phyloP scores from a whole-genome alignment of 1,140 invertebrate genomes.

The Heliothis virescens region DNA sequence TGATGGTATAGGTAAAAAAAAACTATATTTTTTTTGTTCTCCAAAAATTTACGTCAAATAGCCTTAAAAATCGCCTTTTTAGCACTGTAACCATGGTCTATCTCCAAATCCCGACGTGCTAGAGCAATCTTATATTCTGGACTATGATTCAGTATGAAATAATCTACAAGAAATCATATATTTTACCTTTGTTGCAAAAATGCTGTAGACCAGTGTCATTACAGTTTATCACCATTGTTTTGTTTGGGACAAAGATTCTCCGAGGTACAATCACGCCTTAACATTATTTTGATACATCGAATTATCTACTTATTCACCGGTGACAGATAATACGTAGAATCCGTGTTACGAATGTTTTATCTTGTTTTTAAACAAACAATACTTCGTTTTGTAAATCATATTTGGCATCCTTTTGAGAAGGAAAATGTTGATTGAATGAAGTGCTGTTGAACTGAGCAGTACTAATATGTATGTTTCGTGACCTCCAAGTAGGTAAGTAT shows the following conservation, averaged over 20 bases:
- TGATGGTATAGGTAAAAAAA: too few species aligned
- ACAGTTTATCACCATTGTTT: neutral
- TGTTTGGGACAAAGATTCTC: neutral
- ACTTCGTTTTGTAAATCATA: slow-evolving; percentile 8
- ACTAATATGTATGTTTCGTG: neutral
- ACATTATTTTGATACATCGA: slow-evolving; percentile 18
- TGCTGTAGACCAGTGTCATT: too few species aligned
- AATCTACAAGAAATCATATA: too few species aligned
- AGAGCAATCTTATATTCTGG: too few species aligned
- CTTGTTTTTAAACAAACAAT: slow-evolving; percentile 28
- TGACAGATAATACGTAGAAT: slow-evolving; percentile 1
- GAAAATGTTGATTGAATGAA: slow-evolving; percentile 23
- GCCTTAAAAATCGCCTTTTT: too few species aligned
- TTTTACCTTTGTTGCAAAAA: too few species aligned
- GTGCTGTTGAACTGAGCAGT: neutral
- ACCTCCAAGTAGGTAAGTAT: neutral
- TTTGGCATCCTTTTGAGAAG: slow-evolving; percentile 2
- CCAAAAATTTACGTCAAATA: too few species aligned
- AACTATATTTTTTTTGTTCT: too few species aligned
- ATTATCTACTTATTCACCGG: neutral
- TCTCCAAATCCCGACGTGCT: too few species aligned
- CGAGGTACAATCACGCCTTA: neutral
- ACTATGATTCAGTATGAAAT: too few species aligned
- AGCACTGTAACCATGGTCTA: too few species aligned
- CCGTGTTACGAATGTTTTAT: slow-evolving; percentile 2